Conservation (phyloP, 2,113 vertebrate species). For the Ceyx cyanopectus region DNA sequence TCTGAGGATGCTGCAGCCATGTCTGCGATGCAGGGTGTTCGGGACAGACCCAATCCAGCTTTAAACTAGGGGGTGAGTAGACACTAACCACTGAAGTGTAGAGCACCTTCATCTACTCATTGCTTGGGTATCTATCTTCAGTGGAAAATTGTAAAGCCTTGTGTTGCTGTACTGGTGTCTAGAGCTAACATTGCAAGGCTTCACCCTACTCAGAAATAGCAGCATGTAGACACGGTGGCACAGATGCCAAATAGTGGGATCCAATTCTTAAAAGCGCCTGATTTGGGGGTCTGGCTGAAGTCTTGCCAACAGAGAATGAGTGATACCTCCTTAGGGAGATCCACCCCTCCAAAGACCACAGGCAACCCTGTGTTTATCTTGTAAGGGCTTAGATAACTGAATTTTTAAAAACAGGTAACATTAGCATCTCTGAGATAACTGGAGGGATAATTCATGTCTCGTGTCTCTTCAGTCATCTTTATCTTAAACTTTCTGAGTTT, state of each 20-base stretch:
- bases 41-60: not conserved
- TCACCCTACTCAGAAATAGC: not conserved
- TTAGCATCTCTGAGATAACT: not conserved
- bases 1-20: not conserved
- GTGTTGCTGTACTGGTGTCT: not conserved
- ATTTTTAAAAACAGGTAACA: not conserved
- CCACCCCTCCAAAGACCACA: not conserved
- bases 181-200: not conserved
- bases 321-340: not conserved
- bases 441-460: not conserved
- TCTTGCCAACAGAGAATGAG: not conserved
- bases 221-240: not conserved
- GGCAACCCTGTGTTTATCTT: not conserved
- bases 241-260: not conserved
- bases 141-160: accelerated
- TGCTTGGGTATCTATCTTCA: not conserved
- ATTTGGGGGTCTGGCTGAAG: not conserved
- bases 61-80: not conserved
- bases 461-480: not conserved
- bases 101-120: not conserved
- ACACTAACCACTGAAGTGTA: not conserved
- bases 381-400: not conserved
- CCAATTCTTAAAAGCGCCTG: not conserved
- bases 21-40: accelerated
- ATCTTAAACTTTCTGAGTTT: not conserved